Evolutionary conservation across 2,113 vertebrate genomes (phyloP).

Genomic region (Steatornis caripensis): DNA sequence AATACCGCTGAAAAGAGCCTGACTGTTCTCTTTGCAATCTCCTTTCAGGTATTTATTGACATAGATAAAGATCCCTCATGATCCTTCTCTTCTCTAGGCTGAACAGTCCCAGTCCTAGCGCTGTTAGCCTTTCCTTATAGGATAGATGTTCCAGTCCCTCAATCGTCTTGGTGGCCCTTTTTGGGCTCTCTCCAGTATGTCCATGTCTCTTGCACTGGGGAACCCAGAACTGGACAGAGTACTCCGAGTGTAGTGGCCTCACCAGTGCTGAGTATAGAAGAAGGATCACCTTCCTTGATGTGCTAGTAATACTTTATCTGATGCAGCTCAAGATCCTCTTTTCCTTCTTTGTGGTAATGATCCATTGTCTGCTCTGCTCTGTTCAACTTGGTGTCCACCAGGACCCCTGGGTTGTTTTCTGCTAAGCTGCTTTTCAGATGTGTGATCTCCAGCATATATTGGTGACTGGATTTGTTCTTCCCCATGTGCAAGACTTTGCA

Average conservation of each 20-base stretch:
- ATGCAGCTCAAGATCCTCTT: not conserved
- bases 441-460: not conserved
- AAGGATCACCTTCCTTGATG: too few species aligned
- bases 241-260: not conserved
- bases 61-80: not conserved
- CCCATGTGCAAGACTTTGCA: not conserved
- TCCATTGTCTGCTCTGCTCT: not conserved
- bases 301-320: not conserved
- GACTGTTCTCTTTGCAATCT: too few species aligned
- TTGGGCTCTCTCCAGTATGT: not conserved
- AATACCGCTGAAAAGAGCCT: not conserved
- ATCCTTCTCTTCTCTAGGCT: not conserved
- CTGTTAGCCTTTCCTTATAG: not conserved
- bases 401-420: not conserved
- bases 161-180: not conserved
- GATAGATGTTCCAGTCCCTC: not conserved
- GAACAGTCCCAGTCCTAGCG: not conserved
- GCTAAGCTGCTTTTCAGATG: not conserved
- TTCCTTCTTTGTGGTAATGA: not conserved
- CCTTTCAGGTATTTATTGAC: not conserved
- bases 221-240: not conserved
- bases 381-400: fast-evolving
- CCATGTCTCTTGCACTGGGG: not conserved
- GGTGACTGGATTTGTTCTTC: not conserved
- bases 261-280: not conserved